Conservation (phyloP, 2,113 vertebrate species). For the Austrofundulus limnaeus region DNA sequence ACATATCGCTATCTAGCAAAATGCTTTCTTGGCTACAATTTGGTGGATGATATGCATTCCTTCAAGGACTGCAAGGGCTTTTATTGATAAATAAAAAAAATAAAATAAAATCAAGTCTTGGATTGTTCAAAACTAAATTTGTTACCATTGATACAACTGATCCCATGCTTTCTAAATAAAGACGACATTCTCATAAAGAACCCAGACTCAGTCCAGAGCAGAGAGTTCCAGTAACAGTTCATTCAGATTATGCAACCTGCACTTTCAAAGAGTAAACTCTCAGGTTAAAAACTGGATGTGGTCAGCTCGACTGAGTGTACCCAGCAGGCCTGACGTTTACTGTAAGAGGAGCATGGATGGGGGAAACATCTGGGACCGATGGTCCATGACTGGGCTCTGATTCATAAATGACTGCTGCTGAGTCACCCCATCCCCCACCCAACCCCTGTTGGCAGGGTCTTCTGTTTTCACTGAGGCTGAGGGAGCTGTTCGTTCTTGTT, state of each 20-base stretch:
- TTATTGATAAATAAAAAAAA: no score
- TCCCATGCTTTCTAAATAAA: no score
- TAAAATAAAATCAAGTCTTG: no score
- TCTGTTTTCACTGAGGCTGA: slow-evolving; percentile 19
- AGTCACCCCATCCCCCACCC: slow-evolving; percentile 45
- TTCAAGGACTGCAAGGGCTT: no score
- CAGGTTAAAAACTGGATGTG: slow-evolving; percentile 21
- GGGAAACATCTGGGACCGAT: slow-evolving; percentile 56
- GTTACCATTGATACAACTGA: no score
- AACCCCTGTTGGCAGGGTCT: slow-evolving; percentile 3
- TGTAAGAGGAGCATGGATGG: slow-evolving; percentile 57
- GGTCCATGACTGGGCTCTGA: slow-evolving; percentile 54
- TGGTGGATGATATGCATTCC: no score
- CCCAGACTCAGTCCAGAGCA: neutral
- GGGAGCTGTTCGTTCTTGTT: slow-evolving; percentile 18
- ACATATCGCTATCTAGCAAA: no score
- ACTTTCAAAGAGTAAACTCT: slow-evolving; percentile 15
- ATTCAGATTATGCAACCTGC: slow-evolving; percentile 6
- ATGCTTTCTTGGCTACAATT: no score
- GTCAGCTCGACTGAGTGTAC: slow-evolving; percentile 24
- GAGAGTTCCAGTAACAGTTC: slow-evolving; percentile 54
- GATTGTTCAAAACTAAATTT: no score
- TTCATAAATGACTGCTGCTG: slow-evolving; percentile 67
- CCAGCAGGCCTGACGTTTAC: slow-evolving; percentile 57
- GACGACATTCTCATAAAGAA: no score